Evolutionary conservation across 2,888 invertebrate genomes (phyloP).

Genomic region (Pheosia tremula): DNA sequence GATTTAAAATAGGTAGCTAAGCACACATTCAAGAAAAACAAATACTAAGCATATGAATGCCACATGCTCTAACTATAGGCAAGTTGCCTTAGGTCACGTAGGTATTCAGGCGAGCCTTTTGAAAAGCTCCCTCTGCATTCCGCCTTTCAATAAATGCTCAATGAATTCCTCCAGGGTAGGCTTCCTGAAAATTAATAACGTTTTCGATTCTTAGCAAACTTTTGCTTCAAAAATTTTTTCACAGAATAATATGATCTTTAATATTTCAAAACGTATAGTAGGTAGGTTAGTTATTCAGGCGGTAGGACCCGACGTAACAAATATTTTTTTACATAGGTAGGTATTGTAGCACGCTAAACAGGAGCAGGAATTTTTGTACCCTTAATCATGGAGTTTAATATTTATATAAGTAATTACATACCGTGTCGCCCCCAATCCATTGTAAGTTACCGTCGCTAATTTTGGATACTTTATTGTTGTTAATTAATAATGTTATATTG

Average conservation of each 20-base stretch:
- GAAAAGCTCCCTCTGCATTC: conserved; percentile 57
- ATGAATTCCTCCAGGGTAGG: conserved; percentile 55
- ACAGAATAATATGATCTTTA: background rate
- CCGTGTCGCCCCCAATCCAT: no score
- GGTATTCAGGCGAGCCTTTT: conserved; percentile 61
- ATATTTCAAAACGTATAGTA: background rate
- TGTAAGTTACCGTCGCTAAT: no score
- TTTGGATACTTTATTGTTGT: no score
- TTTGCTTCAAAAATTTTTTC: conserved; percentile 10
- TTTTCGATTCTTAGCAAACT: conserved; percentile 33
- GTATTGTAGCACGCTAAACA: no score
- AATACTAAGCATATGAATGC: conserved; percentile 39
- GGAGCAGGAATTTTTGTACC: no score
- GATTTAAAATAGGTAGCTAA: no score
- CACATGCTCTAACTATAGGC: conserved; percentile 40
- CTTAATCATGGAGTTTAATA: no score
- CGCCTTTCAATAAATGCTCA: conserved; percentile 70
- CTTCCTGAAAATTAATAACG: conserved; percentile 63
- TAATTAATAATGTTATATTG: no score
- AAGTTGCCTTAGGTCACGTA: conserved; percentile 45
- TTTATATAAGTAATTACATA: no score
- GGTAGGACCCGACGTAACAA: no score
- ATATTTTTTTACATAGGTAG: no score
- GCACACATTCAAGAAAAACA: conserved; percentile 10
- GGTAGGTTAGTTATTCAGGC: background rate